phyloP scores from a whole-genome alignment of 2,888 invertebrate genomes.

The Sphecodes monilicornis region DNA sequence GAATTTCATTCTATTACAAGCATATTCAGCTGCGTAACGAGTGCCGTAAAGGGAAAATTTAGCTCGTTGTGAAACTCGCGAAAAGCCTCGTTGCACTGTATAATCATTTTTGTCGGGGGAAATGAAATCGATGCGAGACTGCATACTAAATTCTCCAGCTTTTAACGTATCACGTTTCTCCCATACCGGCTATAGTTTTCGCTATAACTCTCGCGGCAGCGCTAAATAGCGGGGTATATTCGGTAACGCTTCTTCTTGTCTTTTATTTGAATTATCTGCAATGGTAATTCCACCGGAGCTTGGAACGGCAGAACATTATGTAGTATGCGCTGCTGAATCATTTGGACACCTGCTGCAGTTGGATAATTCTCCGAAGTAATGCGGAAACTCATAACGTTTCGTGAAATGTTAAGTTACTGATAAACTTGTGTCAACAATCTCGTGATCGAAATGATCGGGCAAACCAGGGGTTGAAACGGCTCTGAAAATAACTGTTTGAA shows the following conservation, averaged over 20 bases:
- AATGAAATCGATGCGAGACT: constrained; percentile 13
- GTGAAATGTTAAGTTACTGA: not conserved
- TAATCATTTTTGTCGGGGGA: constrained; percentile 21
- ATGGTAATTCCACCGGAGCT: constrained; percentile 4
- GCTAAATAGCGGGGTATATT: not conserved
- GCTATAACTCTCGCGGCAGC: not conserved
- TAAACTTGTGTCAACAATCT: not conserved
- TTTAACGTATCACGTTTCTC: not conserved
- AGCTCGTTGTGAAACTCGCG: constrained; percentile 22
- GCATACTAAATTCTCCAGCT: constrained; percentile 9
- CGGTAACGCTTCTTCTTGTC: constrained; percentile 9
- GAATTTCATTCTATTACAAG: not conserved
- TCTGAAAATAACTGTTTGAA: too few species aligned
- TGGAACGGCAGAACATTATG: not conserved
- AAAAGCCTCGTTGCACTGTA: constrained; percentile 16
- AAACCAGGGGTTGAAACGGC: too few species aligned
- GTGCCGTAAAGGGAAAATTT: constrained; percentile 6
- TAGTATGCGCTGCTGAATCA: not conserved
- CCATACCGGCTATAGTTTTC: not conserved
- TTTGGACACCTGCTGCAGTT: constrained; percentile 3
- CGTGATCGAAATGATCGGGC: not conserved
- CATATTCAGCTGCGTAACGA: constrained; percentile 16
- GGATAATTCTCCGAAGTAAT: not conserved
- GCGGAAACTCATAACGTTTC: not conserved
- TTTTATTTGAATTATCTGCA: constrained; percentile 20